Conservation (phyloP, 2,888 invertebrate genomes). For the Ethmia dodecea region DNA sequence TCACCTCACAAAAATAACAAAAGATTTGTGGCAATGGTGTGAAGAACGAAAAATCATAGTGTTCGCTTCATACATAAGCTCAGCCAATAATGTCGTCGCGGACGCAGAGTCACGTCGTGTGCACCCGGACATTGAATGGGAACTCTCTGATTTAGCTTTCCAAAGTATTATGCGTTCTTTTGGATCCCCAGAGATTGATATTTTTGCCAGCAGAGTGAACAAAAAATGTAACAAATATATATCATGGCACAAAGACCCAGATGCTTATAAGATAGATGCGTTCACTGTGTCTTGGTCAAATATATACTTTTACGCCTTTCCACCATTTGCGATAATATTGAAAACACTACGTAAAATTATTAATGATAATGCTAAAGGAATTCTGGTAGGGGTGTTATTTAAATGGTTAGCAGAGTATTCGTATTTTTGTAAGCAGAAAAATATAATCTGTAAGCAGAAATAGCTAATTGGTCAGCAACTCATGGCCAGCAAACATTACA, state of each 20-base stretch:
- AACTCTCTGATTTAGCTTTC: conserved; percentile 8
- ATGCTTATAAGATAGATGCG: conserved; percentile 4
- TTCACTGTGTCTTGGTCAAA: conserved; percentile 7
- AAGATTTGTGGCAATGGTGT: conserved; percentile 16
- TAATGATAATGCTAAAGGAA: conserved; percentile 5
- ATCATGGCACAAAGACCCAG: conserved; percentile 10
- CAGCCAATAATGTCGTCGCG: conserved; percentile 6
- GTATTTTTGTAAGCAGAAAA: too few species aligned
- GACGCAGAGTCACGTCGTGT: conserved; percentile 13
- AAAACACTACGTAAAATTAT: conserved; percentile 8
- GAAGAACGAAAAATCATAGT: conserved; percentile 8
- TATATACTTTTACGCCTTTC: conserved; percentile 6
- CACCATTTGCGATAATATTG: conserved; percentile 7
- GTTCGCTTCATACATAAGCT: conserved; percentile 7
- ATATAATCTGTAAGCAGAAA: too few species aligned
- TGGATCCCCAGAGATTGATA: conserved; percentile 3
- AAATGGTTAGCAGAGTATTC: too few species aligned
- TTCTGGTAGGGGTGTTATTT: too few species aligned
- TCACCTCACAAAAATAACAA: conserved; percentile 12
- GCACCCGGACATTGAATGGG: conserved; percentile 16
- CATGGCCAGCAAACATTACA: too few species aligned
- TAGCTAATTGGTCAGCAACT: too few species aligned
- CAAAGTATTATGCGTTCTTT: conserved; percentile 2
- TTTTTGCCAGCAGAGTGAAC: conserved; percentile 9
- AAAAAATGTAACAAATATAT: conserved; percentile 6